phyloP scores from a whole-genome alignment of 1,140 invertebrate species.

The Sesamia nonagrioides region DNA sequence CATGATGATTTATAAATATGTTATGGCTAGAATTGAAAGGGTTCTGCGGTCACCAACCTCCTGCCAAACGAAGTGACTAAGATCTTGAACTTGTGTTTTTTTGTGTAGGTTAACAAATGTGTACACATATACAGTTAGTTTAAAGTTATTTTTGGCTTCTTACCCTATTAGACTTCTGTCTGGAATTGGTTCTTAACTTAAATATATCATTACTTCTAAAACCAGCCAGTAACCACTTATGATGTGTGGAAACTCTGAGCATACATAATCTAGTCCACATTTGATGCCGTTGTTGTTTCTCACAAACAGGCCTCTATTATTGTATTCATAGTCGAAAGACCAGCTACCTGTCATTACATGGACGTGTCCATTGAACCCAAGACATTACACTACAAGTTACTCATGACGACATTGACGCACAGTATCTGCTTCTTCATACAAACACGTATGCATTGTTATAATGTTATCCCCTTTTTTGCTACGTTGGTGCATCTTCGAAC shows the following conservation, averaged over 20 bases:
- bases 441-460: background rate
- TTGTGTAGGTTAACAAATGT: background rate
- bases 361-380: constrained; percentile 34
- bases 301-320: constrained; percentile 26
- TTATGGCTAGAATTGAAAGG: constrained; percentile 11
- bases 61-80: constrained; percentile 4
- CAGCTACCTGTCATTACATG: constrained; percentile 33
- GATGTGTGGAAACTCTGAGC: background rate
- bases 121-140: background rate
- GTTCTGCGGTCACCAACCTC: constrained; percentile 15
- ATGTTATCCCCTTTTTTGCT: background rate
- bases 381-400: constrained; percentile 6
- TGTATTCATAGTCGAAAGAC: constrained; percentile 14
- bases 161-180: background rate
- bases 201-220: background rate
- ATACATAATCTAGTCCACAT: background rate
- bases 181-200: background rate
- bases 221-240: background rate
- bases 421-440: background rate
- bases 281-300: constrained; percentile 8
- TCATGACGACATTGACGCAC: constrained; percentile 12
- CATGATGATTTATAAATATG: background rate
- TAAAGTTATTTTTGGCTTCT: background rate
- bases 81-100: background rate
- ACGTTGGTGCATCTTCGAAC: background rate